Evolutionary conservation across 1,140 invertebrate species (phyloP).

Genomic region (Spodoptera litura): DNA sequence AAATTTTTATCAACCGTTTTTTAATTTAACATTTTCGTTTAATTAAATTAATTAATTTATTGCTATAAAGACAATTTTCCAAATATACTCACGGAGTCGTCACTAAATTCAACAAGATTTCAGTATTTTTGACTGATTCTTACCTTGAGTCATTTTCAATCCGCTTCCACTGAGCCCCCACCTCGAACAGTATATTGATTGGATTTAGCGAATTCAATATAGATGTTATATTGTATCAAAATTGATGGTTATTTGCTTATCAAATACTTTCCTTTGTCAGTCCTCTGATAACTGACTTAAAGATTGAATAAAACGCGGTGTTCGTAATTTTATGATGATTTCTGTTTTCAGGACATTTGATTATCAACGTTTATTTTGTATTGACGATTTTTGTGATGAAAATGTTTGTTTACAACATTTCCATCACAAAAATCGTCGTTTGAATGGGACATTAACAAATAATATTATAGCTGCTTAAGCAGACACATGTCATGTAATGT

Average conservation of each 20-base stretch:
- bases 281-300: slow-evolving; percentile 25
- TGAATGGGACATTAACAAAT: too few relatives aligned
- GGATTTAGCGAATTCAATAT: slow-evolving; percentile 62
- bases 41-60: too few relatives aligned
- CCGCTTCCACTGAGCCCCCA: slow-evolving; percentile 14
- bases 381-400: too few relatives aligned
- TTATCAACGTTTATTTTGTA: not conserved
- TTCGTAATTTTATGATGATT: not conserved
- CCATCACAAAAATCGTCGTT: too few relatives aligned
- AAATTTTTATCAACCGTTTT: too few relatives aligned
- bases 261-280: slow-evolving; percentile 52
- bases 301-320: slow-evolving; percentile 19
- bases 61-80: too few relatives aligned
- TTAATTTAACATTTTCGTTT: too few relatives aligned
- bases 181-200: slow-evolving; percentile 63
- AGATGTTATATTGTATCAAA: slow-evolving; percentile 62
- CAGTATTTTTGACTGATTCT: not conserved
- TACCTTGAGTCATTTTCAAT: not conserved
- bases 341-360: not conserved
- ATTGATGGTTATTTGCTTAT: slow-evolving; percentile 70
- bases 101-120: too few relatives aligned
- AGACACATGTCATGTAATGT: too few relatives aligned
- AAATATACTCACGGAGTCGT: too few relatives aligned
- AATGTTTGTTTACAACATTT: too few relatives aligned
- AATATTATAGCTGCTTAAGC: too few relatives aligned